These are phyloP conservation scores for Scaptodrosophila lebanonensis DNA, from an alignment of 1,140 invertebrate species.

Conservation along the genomic window DNA sequence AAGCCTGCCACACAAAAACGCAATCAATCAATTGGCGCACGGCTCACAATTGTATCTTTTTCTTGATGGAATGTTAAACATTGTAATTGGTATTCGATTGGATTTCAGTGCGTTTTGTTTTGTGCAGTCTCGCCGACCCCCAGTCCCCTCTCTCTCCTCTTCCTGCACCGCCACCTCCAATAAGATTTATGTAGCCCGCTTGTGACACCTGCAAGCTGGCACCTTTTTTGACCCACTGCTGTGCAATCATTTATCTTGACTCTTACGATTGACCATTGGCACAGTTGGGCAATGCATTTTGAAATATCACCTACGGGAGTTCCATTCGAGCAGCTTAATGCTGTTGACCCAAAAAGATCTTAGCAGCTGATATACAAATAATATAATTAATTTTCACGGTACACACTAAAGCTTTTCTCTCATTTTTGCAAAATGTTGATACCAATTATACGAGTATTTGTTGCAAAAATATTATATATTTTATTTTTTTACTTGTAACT, in stretches of 20 bases:
- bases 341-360: too few species aligned
- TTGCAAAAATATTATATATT: too few species aligned
- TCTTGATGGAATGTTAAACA: slow-evolving; percentile 57
- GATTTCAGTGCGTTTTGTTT: slow-evolving; percentile 31
- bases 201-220: slow-evolving; percentile 47
- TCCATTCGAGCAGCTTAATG: too few species aligned
- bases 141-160: background rate
- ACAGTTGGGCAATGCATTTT: too few species aligned
- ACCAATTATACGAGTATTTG: too few species aligned
- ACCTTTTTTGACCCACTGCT: slow-evolving; percentile 33
- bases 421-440: too few species aligned
- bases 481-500: too few species aligned
- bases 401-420: too few species aligned
- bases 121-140: too few species aligned
- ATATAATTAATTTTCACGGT: too few species aligned
- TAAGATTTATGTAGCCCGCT: slow-evolving; percentile 52
- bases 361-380: too few species aligned
- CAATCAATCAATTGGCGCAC: slow-evolving; percentile 62
- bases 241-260: slow-evolving; percentile 52
- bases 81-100: slow-evolving; percentile 62
- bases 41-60: slow-evolving; percentile 42
- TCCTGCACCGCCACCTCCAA: slow-evolving; percentile 23
- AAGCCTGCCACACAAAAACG: slow-evolving; percentile 16
- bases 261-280: slow-evolving; percentile 3
- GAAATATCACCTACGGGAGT: too few species aligned